Evolutionary conservation across 2,888 invertebrate species (phyloP).

Genomic region (Ecliptopera silaceata): DNA sequence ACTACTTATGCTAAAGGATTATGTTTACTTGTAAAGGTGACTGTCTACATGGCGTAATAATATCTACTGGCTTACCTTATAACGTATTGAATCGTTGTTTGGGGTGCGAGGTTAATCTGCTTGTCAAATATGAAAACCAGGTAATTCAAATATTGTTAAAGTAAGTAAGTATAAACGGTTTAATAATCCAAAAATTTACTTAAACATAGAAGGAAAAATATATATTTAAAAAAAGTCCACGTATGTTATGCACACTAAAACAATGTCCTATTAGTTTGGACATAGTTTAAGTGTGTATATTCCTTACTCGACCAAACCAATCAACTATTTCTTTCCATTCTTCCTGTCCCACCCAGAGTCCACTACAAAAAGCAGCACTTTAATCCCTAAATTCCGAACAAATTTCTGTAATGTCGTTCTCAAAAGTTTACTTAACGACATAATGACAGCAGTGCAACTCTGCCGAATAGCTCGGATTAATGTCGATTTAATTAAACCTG

Average conservation of each 20-base stretch:
- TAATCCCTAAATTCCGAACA: slow-evolving; percentile 57
- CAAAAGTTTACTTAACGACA: slow-evolving; percentile 71
- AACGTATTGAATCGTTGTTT: neutral
- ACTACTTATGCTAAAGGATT: slow-evolving; percentile 18
- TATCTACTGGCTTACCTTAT: slow-evolving; percentile 5
- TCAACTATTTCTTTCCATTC: slow-evolving; percentile 10
- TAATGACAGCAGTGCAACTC: slow-evolving; percentile 73
- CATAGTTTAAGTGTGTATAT: too few relatives aligned
- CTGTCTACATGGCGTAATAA: slow-evolving; percentile 8
- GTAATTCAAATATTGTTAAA: too few relatives aligned
- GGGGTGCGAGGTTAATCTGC: too few relatives aligned
- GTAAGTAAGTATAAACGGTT: too few relatives aligned
- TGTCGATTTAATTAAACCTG: slow-evolving; percentile 81
- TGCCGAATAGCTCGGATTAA: slow-evolving; percentile 73
- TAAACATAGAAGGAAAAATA: too few relatives aligned
- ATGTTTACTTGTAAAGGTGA: slow-evolving; percentile 13
- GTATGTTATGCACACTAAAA: too few relatives aligned
- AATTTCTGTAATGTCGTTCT: slow-evolving; percentile 58
- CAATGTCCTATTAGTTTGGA: neutral
- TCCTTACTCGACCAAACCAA: neutral
- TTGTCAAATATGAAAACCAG: too few relatives aligned
- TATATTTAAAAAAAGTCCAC: too few relatives aligned
- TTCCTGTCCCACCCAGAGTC: slow-evolving; percentile 19
- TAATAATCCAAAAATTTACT: too few relatives aligned
- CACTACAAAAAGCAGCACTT: slow-evolving; percentile 41